A percentile compares a stretch with the other conserved stretches of the same genome.
Conservation (phyloP, 2,113 vertebrate species). For the Sorex fumeus region DNA sequence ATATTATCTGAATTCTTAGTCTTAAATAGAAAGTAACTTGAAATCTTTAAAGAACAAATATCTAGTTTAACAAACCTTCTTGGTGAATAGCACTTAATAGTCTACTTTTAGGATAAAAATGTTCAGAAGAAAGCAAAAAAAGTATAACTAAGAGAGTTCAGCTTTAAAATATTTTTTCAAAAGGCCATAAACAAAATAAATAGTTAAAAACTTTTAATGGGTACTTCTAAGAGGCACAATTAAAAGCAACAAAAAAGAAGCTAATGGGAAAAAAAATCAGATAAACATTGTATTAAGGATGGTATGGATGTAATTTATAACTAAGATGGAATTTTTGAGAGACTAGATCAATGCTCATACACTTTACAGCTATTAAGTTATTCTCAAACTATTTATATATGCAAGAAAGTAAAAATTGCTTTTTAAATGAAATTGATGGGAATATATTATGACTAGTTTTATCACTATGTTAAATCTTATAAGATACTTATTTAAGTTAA, state of each 20-base stretch:
- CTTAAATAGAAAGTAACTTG: neutral
- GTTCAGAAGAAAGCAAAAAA: neutral
- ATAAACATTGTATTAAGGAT: neutral
- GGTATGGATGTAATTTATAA: neutral
- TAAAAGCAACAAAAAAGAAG: neutral
- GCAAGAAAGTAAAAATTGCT: slow-evolving; percentile 15
- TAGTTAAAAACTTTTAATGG: neutral
- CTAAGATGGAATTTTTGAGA: neutral
- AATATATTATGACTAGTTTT: slow-evolving; percentile 3
- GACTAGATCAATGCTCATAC: slow-evolving; percentile 44
- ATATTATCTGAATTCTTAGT: neutral
- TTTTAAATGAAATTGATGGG: slow-evolving; percentile 38
- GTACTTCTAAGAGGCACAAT: neutral
- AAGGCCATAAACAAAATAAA: neutral
- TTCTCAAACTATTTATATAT: slow-evolving; percentile 53
- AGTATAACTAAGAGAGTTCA: neutral
- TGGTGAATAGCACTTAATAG: neutral
- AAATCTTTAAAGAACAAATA: neutral
- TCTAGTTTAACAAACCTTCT: neutral
- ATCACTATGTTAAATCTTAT: slow-evolving; percentile 17
- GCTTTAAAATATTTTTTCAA: neutral
- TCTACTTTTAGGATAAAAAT: neutral
- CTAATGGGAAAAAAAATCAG: slow-evolving; percentile 37
- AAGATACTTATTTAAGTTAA: neutral
- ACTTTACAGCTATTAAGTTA: slow-evolving; percentile 18